phyloP scores from a whole-genome alignment of 2,113 vertebrate species.

The Desmodus rotundus region DNA sequence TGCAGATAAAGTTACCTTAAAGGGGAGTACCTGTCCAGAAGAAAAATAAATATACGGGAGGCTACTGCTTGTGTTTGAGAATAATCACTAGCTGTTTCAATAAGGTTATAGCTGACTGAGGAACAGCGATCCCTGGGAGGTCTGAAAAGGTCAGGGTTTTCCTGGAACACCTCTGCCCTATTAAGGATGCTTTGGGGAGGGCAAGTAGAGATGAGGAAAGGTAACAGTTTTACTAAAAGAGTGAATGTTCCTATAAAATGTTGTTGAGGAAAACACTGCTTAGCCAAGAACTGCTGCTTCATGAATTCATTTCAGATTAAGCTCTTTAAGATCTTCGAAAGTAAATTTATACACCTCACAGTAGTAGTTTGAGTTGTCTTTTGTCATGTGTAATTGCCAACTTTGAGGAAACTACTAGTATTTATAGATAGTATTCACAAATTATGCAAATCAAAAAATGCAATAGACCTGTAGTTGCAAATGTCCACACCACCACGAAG shows the following conservation, averaged over 20 bases:
- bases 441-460: constrained; percentile 16
- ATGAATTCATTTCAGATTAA: neutral
- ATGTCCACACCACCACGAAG: neutral
- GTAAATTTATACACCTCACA: neutral
- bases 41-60: neutral
- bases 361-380: constrained; percentile 9
- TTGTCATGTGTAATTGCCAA: constrained; percentile 13
- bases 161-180: neutral
- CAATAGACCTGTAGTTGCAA: constrained; percentile 17
- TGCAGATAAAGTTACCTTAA: neutral
- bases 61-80: neutral
- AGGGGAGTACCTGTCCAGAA: neutral
- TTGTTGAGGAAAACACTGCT: neutral
- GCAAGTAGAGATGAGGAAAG: neutral
- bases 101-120: neutral
- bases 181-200: neutral
- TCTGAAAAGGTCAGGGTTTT: constrained; percentile 10
- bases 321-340: constrained; percentile 13
- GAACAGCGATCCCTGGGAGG: neutral
- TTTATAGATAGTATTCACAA: constrained; percentile 30
- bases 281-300: neutral
- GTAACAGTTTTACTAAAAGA: neutral
- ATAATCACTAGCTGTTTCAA: neutral
- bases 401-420: constrained; percentile 35
- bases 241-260: neutral